Conservation (phyloP, 2,888 invertebrate genomes). For the Macrosiphum euphorbiae region DNA sequence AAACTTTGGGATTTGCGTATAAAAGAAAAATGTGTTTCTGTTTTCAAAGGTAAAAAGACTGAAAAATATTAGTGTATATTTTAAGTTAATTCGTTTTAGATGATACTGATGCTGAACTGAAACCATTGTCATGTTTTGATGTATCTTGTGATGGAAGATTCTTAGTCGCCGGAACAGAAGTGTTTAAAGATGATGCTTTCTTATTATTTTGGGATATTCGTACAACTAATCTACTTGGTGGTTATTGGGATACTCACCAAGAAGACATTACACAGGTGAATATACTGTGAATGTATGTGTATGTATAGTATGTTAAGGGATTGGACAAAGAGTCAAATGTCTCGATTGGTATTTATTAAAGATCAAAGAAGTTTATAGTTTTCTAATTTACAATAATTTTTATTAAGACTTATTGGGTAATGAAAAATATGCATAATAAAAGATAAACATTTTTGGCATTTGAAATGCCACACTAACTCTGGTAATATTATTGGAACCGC, state of each 20-base stretch:
- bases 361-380: neutral
- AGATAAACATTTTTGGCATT: neutral
- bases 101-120: slow-evolving; percentile 68
- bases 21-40: slow-evolving; percentile 70
- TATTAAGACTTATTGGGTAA: neutral
- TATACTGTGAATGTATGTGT: neutral
- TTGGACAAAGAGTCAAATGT: too few relatives aligned
- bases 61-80: neutral
- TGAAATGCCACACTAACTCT: neutral
- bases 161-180: slow-evolving; percentile 82
- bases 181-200: slow-evolving; percentile 79
- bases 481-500: neutral
- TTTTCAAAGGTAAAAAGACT: slow-evolving; percentile 49
- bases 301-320: too few relatives aligned
- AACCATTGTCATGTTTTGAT: slow-evolving; percentile 81
- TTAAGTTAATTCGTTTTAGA: slow-evolving; percentile 67
- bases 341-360: neutral
- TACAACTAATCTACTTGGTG: slow-evolving; percentile 76
- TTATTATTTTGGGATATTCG: slow-evolving; percentile 87
- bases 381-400: neutral
- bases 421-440: neutral
- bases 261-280: slow-evolving; percentile 83
- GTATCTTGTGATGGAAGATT: slow-evolving; percentile 79
- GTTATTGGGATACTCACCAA: slow-evolving; percentile 86
- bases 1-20: slow-evolving; percentile 76